A percentile compares a stretch with the other conserved stretches of the same genome.
These are phyloP conservation scores for Sepiola atlantica DNA, from an alignment of 2,888 invertebrate species.

Conservation along the genomic window DNA sequence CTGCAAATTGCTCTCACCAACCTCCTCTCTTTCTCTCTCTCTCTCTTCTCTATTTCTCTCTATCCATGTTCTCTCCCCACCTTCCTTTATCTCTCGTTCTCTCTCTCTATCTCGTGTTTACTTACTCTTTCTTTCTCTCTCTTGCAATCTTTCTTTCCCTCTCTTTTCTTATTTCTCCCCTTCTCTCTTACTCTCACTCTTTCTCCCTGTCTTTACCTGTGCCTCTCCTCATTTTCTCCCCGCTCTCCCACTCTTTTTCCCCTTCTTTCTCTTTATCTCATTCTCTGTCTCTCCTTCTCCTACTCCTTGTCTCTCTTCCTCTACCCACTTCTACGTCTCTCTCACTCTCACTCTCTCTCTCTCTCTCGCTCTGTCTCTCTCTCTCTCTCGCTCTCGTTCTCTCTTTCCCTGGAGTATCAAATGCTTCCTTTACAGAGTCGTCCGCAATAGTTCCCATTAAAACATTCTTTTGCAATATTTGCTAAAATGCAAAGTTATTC, in stretches of 20 bases:
- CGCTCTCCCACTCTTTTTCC: neutral
- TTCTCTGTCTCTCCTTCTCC: neutral
- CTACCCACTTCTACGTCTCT: neutral
- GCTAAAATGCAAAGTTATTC: too few relatives aligned
- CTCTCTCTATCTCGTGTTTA: too few relatives aligned
- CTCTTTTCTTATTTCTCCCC: neutral
- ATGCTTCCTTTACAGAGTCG: too few relatives aligned
- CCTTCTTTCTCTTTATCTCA: neutral
- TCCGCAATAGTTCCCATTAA: too few relatives aligned
- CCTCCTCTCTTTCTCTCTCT: too few relatives aligned
- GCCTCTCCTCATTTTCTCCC: neutral
- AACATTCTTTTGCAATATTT: too few relatives aligned
- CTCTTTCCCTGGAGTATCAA: too few relatives aligned
- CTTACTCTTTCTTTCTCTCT: neutral
- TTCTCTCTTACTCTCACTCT: neutral
- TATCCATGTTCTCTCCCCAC: too few relatives aligned
- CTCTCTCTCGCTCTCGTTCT: neutral
- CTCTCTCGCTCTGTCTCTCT: neutral
- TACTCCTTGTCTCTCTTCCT: neutral
- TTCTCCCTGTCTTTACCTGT: neutral
- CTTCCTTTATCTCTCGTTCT: too few relatives aligned
- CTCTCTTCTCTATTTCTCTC: too few relatives aligned
- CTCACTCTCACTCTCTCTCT: neutral
- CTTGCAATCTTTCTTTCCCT: neutral
- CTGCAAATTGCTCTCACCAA: too few relatives aligned